Evolutionary conservation across 1,140 invertebrate genomes (phyloP).

Genomic region (Euura lappo): DNA sequence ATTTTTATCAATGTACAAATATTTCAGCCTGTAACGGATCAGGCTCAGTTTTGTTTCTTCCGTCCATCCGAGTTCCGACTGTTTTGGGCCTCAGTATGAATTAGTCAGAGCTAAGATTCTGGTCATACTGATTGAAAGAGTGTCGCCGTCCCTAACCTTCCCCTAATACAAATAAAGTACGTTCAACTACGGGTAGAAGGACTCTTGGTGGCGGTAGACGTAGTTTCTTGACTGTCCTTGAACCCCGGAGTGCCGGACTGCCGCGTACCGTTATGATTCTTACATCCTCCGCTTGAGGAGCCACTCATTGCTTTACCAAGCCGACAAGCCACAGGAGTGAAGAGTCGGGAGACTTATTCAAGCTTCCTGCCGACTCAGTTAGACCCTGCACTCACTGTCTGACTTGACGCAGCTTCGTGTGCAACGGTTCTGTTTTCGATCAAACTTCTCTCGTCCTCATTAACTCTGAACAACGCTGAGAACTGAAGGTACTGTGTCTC

Average conservation of each 20-base stretch:
- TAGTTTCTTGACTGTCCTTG: background rate
- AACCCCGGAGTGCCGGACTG: background rate
- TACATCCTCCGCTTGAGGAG: conserved; percentile 6
- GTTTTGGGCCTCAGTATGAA: no score
- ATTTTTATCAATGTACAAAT: no score
- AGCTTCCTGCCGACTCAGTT: background rate
- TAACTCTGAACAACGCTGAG: background rate
- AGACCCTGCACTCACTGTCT: background rate
- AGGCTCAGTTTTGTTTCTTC: no score
- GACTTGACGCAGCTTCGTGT: background rate
- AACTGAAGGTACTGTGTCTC: background rate
- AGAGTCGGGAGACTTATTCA: background rate
- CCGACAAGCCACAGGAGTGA: no score
- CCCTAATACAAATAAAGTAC: background rate
- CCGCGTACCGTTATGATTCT: background rate
- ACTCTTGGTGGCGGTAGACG: background rate
- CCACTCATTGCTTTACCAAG: background rate
- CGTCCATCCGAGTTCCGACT: no score
- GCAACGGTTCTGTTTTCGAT: background rate
- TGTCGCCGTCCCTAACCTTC: background rate
- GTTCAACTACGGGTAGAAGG: background rate
- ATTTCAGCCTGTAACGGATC: no score
- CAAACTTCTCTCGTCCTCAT: background rate
- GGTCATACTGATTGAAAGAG: no score
- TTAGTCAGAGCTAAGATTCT: no score